A percentile compares a stretch with the other conserved stretches of the same genome.
Evolutionary conservation across 2,797 vertebrate species (phyloP).

Genomic region (Phalanger gymnotis): DNA sequence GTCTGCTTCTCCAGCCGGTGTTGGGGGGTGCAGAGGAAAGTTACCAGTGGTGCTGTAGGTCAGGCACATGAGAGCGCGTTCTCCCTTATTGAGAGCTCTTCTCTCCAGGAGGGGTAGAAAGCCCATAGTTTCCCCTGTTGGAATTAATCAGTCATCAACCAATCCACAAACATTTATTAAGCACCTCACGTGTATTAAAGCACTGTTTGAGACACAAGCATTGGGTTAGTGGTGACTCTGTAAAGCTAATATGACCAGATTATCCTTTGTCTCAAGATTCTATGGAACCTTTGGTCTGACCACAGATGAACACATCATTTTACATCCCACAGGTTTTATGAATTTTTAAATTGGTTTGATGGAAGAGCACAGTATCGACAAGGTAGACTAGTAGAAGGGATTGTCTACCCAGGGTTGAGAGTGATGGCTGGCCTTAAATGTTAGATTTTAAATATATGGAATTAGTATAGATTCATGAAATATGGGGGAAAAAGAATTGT

Average conservation of each 20-base stretch:
- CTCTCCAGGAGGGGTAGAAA: background rate
- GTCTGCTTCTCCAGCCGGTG: background rate
- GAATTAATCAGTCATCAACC: background rate
- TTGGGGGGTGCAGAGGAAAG: background rate
- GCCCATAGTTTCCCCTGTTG: background rate
- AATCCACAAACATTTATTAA: background rate
- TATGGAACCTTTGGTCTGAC: slow-evolving; percentile 90
- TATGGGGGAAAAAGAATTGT: background rate
- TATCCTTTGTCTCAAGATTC: background rate
- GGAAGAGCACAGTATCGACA: slow-evolving; percentile 98
- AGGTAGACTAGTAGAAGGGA: slow-evolving; percentile 97
- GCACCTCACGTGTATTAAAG: background rate
- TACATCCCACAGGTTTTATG: slow-evolving; percentile 97
- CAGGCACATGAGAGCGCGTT: background rate
- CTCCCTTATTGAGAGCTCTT: background rate
- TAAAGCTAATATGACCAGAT: background rate
- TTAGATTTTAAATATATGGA: background rate
- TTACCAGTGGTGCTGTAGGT: background rate
- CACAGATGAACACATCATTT: slow-evolving; percentile 98
- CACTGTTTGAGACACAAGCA: background rate
- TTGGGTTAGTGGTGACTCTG: background rate
- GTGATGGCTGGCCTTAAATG: background rate
- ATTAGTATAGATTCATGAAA: background rate
- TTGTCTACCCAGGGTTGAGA: slow-evolving; percentile 81
- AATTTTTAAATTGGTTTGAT: slow-evolving; percentile 99